Percentiles rank a stretch among this genome's conserved stretches.
Conservation (phyloP, 2,113 vertebrate genomes). For the Megaceryle maxima region DNA sequence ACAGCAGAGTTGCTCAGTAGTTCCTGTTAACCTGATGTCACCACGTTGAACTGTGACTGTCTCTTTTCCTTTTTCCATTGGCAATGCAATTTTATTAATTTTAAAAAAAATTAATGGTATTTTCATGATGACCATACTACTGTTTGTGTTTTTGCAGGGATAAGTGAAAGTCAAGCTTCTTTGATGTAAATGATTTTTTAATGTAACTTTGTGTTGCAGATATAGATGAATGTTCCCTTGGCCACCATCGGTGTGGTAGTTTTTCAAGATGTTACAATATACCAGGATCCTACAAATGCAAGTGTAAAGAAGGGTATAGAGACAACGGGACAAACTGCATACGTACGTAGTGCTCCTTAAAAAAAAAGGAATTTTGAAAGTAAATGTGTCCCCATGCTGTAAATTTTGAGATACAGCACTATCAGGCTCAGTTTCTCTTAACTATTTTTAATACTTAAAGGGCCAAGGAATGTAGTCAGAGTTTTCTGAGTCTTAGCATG, state of each 20-base stretch:
- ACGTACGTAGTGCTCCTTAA: conserved; percentile 78
- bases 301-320: conserved; percentile 90
- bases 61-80: neutral
- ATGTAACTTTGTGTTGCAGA: conserved; percentile 77
- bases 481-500: neutral
- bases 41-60: neutral
- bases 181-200: neutral
- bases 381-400: neutral
- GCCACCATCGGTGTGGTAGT: conserved; percentile 83
- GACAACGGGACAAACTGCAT: conserved; percentile 86
- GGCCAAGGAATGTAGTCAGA: neutral
- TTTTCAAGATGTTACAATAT: conserved; percentile 90
- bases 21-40: neutral
- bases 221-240: conserved; percentile 88
- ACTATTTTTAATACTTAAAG: conserved; percentile 35
- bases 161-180: neutral
- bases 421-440: neutral
- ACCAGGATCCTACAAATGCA: conserved; percentile 93
- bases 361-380: neutral
- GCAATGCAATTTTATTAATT: neutral
- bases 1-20: neutral
- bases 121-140: neutral
- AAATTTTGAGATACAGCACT: neutral
- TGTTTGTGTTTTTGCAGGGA: neutral
- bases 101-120: neutral